Base-by-base conservation (phyloP, 2,888 invertebrate genomes). In the Tethea ocularis region DNA sequence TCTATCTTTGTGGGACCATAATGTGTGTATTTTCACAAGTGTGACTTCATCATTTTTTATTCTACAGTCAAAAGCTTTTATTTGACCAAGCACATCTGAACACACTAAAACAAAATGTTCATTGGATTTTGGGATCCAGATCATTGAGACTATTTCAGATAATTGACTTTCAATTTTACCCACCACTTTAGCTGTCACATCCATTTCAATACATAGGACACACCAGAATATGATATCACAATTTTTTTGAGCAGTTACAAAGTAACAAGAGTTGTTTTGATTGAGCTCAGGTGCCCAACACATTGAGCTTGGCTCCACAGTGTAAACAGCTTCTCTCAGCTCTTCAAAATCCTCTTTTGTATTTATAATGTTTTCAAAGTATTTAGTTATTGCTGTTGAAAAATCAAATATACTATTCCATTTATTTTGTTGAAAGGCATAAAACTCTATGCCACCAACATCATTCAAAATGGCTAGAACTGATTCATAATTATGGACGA, bases 241-340 rank as follows among this genome's bases (percentile, higher is more conserved):
- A 75, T 83, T 86, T 67, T 82, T 91, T 63, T 92, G 92, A 38
- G 85, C 83, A 0, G 91, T 88, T 0, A 85, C 80, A 59, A 93
- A 86, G 57, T 78, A 84, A 61, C 86, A 86, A 3, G 82, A 75
- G 7, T 69, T 69, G 58, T 86, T 74, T 0, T 53, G 11, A 61
- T 81, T 77, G 36, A 78, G 57, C 17, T 63, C 56, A 0, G 82
- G 73, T 0, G 82, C 73, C 91, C 91, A 93, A 62, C 88, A 87
- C 1, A 90, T 68, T 0, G 88, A 77, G 15, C 76, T 74, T 1
- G 88, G 80, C 63, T 78, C 80, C 11, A 90, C 61, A 5, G 62
- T 67, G 57, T 83, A 76, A 0, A 78, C 84, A 8, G 71, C 64
- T n/a, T 80, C 67, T 66, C 79, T 87, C 1, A 88, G 59, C n/a